A percentile compares a stretch with the other conserved stretches of the same genome.
These are phyloP conservation scores for Bostrychus sinensis DNA, from an alignment of 2,113 vertebrate genomes.

Conservation along the genomic window DNA sequence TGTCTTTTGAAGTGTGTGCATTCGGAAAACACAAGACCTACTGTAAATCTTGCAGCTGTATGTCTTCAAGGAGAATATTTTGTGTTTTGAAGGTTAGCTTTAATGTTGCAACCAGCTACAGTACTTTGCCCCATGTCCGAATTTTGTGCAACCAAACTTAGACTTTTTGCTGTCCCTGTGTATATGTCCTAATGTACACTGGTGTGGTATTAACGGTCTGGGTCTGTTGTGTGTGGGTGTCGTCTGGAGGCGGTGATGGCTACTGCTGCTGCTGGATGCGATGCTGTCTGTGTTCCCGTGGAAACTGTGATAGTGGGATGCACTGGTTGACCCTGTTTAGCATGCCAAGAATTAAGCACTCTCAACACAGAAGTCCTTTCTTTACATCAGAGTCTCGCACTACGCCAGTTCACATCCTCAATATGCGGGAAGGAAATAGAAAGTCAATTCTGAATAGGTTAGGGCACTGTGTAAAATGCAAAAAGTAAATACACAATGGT, in stretches of 20 bases:
- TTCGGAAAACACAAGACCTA: not conserved
- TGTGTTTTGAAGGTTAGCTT: slow-evolving; percentile 10
- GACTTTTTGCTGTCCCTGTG: not conserved
- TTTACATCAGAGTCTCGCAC: not conserved
- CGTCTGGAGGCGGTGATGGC: slow-evolving; percentile 23
- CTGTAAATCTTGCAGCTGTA: slow-evolving; percentile 4
- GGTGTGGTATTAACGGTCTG: slow-evolving; percentile 13
- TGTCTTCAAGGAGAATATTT: not conserved
- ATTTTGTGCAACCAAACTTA: too few species aligned
- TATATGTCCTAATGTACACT: slow-evolving; percentile 18
- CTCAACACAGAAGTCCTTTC: slow-evolving; percentile 12
- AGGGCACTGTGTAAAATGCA: too few species aligned
- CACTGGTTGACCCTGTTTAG: slow-evolving; percentile 43
- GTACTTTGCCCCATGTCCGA: not conserved
- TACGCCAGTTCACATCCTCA: too few species aligned
- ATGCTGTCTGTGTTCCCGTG: slow-evolving; percentile 54
- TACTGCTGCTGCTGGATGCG: slow-evolving; percentile 7
- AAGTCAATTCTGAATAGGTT: too few species aligned
- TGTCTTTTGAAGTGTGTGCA: slow-evolving; percentile 20
- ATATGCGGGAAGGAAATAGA: too few species aligned
- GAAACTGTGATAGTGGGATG: slow-evolving; percentile 53
- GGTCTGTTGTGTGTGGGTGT: slow-evolving; percentile 50
- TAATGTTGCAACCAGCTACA: slow-evolving; percentile 16
- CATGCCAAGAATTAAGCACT: slow-evolving; percentile 31
- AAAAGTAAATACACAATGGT: too few species aligned